phyloP scores from a whole-genome alignment of 2,113 vertebrate species.

The Acrocephalus kingi region DNA sequence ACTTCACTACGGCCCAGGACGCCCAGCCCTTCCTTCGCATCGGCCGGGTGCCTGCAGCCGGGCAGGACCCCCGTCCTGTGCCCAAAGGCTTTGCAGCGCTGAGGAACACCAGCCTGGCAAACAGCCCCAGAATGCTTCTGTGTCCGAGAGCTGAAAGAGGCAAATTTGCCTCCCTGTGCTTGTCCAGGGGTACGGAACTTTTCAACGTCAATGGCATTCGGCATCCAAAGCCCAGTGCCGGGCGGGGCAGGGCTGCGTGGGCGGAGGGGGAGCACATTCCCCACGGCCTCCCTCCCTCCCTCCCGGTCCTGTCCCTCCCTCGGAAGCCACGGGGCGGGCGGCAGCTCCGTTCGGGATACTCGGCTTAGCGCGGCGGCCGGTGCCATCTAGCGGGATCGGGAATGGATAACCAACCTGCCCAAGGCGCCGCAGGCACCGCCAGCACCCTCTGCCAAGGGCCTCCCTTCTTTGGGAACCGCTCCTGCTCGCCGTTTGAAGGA shows the following conservation, averaged over 20 bases:
- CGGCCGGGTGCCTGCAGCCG: rapidly evolving
- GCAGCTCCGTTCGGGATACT: rapidly evolving
- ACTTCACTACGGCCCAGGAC: rapidly evolving
- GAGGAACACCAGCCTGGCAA: not conserved
- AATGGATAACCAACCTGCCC: not conserved
- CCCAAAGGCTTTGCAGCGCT: not conserved
- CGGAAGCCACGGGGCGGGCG: rapidly evolving
- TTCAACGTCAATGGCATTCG: rapidly evolving
- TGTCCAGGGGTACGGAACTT: not conserved
- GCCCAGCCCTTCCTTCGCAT: not conserved
- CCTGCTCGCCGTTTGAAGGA: not conserved
- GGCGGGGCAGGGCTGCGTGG: not conserved
- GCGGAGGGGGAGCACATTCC: not conserved
- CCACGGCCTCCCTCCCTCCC: rapidly evolving
- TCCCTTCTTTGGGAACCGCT: not conserved
- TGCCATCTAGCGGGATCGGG: not conserved
- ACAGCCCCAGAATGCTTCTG: not conserved
- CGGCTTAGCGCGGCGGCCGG: not conserved
- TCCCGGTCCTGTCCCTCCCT: rapidly evolving
- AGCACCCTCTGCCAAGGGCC: not conserved
- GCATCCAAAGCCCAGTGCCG: not conserved
- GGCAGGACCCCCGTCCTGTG: rapidly evolving
- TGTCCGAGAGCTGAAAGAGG: not conserved
- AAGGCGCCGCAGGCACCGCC: rapidly evolving
- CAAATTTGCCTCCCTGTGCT: not conserved